Evolutionary conservation across 2,113 vertebrate genomes (phyloP), one percentile per base, ranked within the genome.

Genomic region (Motacilla tschutschensis): DNA sequence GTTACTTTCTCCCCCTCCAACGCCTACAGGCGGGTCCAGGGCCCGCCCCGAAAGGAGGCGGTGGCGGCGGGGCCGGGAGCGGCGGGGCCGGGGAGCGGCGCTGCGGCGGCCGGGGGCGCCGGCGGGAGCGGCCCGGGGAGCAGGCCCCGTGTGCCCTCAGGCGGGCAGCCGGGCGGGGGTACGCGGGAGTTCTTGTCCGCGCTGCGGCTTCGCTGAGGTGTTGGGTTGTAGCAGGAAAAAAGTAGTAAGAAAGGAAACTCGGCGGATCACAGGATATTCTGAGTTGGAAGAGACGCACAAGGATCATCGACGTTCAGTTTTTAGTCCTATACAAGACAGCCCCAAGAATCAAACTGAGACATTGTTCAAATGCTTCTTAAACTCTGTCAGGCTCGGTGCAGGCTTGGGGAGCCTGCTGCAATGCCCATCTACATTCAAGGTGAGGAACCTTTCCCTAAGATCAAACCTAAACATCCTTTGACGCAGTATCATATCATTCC

Each of bases 351-450:
- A 35, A 38, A 26, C 20, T 0, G 14, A 36, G 12, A 54, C 21
- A 6, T 28, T 48, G 36, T 43, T 26, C 21, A 19, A 43, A 36
- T 8, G 12, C 35, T 63, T 47, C 26, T 55, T 36, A 9, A 55
- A 6, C 31, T 63, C 48, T 48, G 17, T 22, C 31, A 8, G 17
- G 14, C 10, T 46, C 40, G 19, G 13, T 84, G 24, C 16, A 46
- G 18, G 24, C 13, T 47, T 48, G 35, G 12, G 10, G 17, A 41
- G 8, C 20, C 31, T 41, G 14, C 36, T 62, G 4, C 17, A 21
- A 14, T 54, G 29, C 14, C 5, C 10, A 36, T 0, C 35, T 12
- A 9, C 14, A 8, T 16, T 69, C 1, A 4, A 17, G 4, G 14
- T 47, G 20, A 62, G 33, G 25, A 62, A 41, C 2, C 5, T 55